phyloP scores from a whole-genome alignment of 2,888 invertebrate genomes.

The Amblyjoppa fuscipennis region DNA sequence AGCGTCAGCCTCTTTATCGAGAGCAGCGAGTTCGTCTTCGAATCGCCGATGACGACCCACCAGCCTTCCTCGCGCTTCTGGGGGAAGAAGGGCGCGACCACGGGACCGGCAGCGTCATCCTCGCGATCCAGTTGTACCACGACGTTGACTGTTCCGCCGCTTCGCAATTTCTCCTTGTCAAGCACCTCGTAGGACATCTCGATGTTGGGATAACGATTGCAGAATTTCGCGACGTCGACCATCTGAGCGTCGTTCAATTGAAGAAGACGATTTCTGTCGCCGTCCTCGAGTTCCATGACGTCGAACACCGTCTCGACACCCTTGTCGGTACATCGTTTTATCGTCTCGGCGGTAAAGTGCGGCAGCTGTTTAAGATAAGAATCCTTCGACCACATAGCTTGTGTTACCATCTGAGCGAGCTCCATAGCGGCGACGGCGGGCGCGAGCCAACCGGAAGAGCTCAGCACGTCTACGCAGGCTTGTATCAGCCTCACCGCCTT shows the following conservation, averaged over 20 bases:
- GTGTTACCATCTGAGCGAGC: conserved; percentile 99
- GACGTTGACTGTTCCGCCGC: conserved; percentile 94
- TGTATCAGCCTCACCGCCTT: conserved; percentile 95
- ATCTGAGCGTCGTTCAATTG: conserved; percentile 95
- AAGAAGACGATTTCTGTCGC: conserved; percentile 92
- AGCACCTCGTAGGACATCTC: conserved; percentile 97
- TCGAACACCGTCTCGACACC: conserved; percentile 97
- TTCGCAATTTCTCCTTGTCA: conserved; percentile 91
- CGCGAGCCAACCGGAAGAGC: conserved; percentile 98
- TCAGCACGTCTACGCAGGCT: conserved; percentile 97
- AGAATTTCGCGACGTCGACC: conserved; percentile 99
- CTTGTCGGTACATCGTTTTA: conserved; percentile 96
- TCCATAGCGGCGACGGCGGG: conserved; percentile 99
- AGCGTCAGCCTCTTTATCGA: conserved; percentile 98
- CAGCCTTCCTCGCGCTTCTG: conserved; percentile 96
- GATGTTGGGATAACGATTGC: conserved; percentile 99
- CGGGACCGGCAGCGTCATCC: conserved; percentile 98
- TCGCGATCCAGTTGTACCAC: conserved; percentile 97
- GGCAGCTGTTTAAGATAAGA: conserved; percentile 98
- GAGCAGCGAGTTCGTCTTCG: conserved; percentile 96
- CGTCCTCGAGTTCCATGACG: conserved; percentile 98
- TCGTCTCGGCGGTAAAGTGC: conserved; percentile 95
- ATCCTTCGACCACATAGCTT: conserved; percentile 99
- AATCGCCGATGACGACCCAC: conserved; percentile 99
- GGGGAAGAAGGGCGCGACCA: conserved; percentile 99